Evolutionary conservation across 2,113 vertebrate genomes (phyloP), one percentile per base, ranked within the genome.

Genomic region (Formicarius rufipectus): DNA sequence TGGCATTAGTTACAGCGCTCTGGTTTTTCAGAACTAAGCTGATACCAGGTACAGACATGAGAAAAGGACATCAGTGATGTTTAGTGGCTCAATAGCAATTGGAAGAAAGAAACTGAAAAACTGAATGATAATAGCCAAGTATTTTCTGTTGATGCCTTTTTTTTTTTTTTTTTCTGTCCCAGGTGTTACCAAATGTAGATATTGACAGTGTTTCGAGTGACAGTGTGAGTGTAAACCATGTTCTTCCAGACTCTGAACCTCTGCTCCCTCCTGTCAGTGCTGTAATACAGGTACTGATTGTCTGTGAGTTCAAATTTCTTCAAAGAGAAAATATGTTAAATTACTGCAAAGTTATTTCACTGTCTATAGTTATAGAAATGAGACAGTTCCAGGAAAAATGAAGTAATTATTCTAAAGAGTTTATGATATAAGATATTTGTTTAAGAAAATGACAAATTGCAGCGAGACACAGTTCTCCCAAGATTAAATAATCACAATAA

Each of bases 111-210:
- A 45, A 58, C 23, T 68, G 11, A 37, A 30, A 76, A 33, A 8
- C 44, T 87, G 16, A 23, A 2, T 1, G 4, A 4, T 33, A 73
- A 71, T 10, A 58, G 7, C 33, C 4, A 12, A 68, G 5, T 15
- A 86, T 80, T 84, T 86, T 81, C 42, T 16, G 35, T 6, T 56
- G 31, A 28, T 88, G 35, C 7, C 69, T 50, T 71, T 37, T 64
- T 55, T 53, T 44, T 35, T 73, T 50, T 71, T 37, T 64, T 55
- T 53, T 44, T 35, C 40, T 93, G 6, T 74, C 90, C n/a, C 93
- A 99, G 99, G 97, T 98, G 33, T 96, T 99, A 63, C 98, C 98
- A 25, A 98, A 68, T 77, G 97, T 99, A 74, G 98, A 99, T 89
- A 99, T 98, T 80, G 98, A 98, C 68, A 98, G 98, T 84, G 39